These are phyloP conservation scores for Lycocorax pyrrhopterus DNA, from an alignment of 2,113 vertebrate species.

Conservation along the genomic window DNA sequence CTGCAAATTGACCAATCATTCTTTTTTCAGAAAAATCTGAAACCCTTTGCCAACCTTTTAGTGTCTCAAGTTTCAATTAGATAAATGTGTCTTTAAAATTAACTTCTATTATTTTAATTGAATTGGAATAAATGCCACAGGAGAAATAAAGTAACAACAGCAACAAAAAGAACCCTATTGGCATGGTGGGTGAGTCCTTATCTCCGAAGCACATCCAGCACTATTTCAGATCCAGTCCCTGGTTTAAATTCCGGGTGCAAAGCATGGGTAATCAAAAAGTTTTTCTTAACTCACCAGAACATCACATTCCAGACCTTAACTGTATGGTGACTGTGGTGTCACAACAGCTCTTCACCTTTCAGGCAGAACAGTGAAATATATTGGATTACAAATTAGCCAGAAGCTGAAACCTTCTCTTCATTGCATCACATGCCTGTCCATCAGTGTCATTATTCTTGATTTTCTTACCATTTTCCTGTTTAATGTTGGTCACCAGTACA, in stretches of 20 bases:
- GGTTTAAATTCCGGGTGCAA: conserved; percentile 47
- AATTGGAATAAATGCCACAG: neutral
- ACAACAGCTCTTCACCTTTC: neutral
- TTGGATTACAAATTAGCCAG: neutral
- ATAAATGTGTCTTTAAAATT: neutral
- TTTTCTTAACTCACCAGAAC: conserved; percentile 43
- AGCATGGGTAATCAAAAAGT: conserved; percentile 50
- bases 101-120: neutral
- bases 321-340: conserved; percentile 15
- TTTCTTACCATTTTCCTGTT: neutral
- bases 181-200: neutral
- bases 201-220: conserved; percentile 40
- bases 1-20: neutral
- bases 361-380: neutral
- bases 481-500: neutral
- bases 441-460: neutral
- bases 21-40: neutral
- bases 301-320: conserved; percentile 56
- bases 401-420: neutral
- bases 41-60: neutral
- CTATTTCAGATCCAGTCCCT: neutral
- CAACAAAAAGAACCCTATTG: neutral
- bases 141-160: neutral
- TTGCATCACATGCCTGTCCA: neutral
- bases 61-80: neutral